A percentile compares a stretch with the other conserved stretches of the same genome.
Conservation (phyloP, 2,888 invertebrate species). For the Scelioninae gen. 1 region DNA sequence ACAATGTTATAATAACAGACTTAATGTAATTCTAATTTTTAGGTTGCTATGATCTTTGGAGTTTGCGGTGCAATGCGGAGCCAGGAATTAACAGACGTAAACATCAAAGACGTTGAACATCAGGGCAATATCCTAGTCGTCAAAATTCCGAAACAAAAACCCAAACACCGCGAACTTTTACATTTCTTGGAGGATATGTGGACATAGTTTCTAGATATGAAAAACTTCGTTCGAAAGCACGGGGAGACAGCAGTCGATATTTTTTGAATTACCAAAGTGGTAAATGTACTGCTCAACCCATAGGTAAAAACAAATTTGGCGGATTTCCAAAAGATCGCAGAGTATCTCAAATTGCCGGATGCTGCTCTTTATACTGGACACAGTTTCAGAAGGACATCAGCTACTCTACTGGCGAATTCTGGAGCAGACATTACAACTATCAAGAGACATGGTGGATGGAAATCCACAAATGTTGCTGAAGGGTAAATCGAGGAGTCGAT, state of each 20-base stretch:
- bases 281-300: conserved; percentile 62
- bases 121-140: conserved; percentile 33
- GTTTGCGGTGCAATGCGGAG: conserved; percentile 23
- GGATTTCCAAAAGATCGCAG: conserved; percentile 69
- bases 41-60: conserved; percentile 49
- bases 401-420: conserved; percentile 63
- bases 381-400: conserved; percentile 65
- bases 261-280: conserved; percentile 64
- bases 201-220: conserved; percentile 22
- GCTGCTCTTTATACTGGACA: conserved; percentile 69
- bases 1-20: not conserved
- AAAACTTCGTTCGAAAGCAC: conserved; percentile 6
- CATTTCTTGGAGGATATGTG: conserved; percentile 12
- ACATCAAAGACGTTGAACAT: conserved; percentile 25
- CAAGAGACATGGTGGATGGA: conserved; percentile 58
- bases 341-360: conserved; percentile 64
- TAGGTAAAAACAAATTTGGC: conserved; percentile 70
- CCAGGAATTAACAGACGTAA: conserved; percentile 36
- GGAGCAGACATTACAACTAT: conserved; percentile 61
- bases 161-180: conserved; percentile 35
- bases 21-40: conserved; percentile 5
- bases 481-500: conserved; percentile 16
- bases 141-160: conserved; percentile 37
- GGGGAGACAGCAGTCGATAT: conserved; percentile 5
- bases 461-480: conserved; percentile 31